Percentiles rank a stretch among this genome's conserved stretches.
Conservation (phyloP, 2,888 invertebrate species). For the Smittia aterrima region DNA sequence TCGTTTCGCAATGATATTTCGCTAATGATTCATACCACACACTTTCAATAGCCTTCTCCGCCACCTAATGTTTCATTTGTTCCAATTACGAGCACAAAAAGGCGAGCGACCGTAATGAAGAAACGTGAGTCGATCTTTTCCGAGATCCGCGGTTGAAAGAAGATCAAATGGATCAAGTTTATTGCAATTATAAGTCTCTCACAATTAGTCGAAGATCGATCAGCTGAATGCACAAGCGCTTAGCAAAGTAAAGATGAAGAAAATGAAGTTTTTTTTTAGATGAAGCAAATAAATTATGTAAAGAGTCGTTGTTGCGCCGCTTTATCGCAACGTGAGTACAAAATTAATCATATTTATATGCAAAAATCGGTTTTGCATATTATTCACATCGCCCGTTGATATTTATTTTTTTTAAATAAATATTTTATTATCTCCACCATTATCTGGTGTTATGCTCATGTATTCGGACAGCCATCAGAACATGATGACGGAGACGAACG, state of each 20-base stretch:
- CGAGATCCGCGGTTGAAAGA: not conserved
- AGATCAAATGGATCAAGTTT: not conserved
- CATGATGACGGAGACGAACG: not conserved
- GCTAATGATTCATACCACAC: not conserved
- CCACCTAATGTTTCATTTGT: constrained; percentile 11
- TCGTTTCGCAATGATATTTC: not conserved
- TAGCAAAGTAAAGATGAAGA: not conserved
- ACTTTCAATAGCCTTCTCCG: constrained; percentile 8
- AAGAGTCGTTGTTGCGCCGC: not conserved
- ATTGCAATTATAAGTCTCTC: not conserved
- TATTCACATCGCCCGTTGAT: not conserved
- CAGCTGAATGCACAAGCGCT: not conserved
- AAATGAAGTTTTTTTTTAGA: not conserved
- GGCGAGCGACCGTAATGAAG: not conserved
- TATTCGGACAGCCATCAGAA: not conserved
- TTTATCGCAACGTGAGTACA: not conserved
- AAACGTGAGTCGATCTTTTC: not conserved
- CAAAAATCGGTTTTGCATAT: not conserved
- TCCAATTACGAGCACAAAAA: constrained; percentile 11
- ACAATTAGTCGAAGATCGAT: not conserved
- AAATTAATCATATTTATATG: constrained; percentile 6
- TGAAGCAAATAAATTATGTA: constrained; percentile 3
- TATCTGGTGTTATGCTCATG: constrained; percentile 1
- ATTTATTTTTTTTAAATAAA: not conserved
- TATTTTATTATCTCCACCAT: constrained; percentile 3